Evolutionary conservation across 2,888 invertebrate species (phyloP), one percentile per base, ranked within the genome.

Genomic region (Dendrolimus houi): DNA sequence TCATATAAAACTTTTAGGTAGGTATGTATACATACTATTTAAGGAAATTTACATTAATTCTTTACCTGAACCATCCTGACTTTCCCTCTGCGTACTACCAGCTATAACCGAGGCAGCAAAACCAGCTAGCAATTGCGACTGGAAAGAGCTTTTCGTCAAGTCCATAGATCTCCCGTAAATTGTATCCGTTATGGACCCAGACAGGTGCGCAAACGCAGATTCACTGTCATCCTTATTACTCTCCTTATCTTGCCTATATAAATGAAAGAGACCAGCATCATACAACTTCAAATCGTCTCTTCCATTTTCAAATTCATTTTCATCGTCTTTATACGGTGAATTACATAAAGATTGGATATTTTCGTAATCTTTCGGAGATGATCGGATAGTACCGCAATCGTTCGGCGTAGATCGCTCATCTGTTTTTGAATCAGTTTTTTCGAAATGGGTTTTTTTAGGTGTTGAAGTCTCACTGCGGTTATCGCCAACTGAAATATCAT

Each of bases 401-500:
- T 64, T 59, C 60, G 76, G 77, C 59, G 77, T 79, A 56, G 71
- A 73, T 47, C 47, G 47, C 29, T 3, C 29, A 54, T 71, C 75
- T 40, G 66, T 70, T 6, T 72, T 70, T 7, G 72, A 65, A 6
- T 66, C 67, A 17, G 73, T 71, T 41, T 72, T 77, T 6, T 67
- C 59, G 9, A 65, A 74, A 13, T 70, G 67, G 9, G 63, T 60
- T 61, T 79, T 77, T 59, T 76, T 76, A 6, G 84, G 83, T 0
- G 83, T 79, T 0, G 87, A 88, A 0, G 87, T 72, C 53, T 88
- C 85, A 56, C 90, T 87, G 63, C 91, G 78, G 59, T 89, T 87
- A 64, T 89, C 85, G 2, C 90, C 85, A 29, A 90, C 87, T 6
- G 88, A 87, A 60, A 90, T 87, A 59, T 91, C 89, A 57, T 90